Evolutionary conservation across 2,888 invertebrate species (phyloP).

Genomic region (Heteropelma amictum): DNA sequence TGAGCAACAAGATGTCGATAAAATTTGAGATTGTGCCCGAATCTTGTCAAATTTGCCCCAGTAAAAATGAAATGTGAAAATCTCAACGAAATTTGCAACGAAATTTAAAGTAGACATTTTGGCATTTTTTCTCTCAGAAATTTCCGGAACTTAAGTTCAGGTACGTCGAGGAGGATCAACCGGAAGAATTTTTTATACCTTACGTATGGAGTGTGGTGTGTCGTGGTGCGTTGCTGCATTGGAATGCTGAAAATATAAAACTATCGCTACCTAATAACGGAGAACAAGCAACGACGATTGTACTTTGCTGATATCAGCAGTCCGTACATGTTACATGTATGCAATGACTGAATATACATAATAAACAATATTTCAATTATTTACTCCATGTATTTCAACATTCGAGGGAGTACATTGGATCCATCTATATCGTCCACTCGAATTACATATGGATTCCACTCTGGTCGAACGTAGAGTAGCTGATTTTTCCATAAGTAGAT

Average conservation of each 20-base stretch:
- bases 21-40: too few species aligned
- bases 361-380: slow-evolving; percentile 50
- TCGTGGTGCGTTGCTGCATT: slow-evolving; percentile 75
- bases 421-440: too few species aligned
- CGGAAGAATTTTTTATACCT: slow-evolving; percentile 99
- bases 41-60: too few species aligned
- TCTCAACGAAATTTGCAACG: too few species aligned
- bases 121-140: slow-evolving; percentile 93
- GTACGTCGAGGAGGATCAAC: slow-evolving; percentile 99
- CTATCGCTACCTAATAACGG: slow-evolving; percentile 71
- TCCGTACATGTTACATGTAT: slow-evolving; percentile 56
- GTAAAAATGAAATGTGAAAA: too few species aligned
- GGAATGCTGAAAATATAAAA: slow-evolving; percentile 76
- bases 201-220: slow-evolving; percentile 97
- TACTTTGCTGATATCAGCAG: slow-evolving; percentile 74
- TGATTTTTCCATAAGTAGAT: too few species aligned
- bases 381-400: slow-evolving; percentile 14
- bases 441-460: too few species aligned
- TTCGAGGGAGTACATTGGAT: too few species aligned
- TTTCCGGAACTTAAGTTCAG: slow-evolving; percentile 99
- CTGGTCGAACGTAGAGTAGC: too few species aligned
- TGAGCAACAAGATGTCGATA: too few species aligned
- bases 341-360: slow-evolving; percentile 53
- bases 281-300: slow-evolving; percentile 73
- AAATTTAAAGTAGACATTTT: too few species aligned